Percentiles rank a stretch among this genome's conserved stretches.
phyloP scores from a whole-genome alignment of 2,797 vertebrate genomes.

The Siniperca undulata region DNA sequence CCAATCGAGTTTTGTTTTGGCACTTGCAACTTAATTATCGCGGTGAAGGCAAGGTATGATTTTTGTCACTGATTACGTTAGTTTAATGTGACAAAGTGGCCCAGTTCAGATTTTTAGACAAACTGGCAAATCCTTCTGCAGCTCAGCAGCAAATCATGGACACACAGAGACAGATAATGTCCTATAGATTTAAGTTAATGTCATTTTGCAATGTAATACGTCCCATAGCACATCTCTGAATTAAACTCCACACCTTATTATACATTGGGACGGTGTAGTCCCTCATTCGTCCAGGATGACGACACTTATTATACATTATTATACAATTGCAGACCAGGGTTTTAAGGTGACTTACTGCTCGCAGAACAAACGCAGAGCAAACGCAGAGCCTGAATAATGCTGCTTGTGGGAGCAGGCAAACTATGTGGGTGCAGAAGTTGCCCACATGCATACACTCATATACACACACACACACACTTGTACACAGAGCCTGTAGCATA shows the following conservation, averaged over 20 bases:
- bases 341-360: constrained; percentile 22
- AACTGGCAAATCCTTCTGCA: not conserved
- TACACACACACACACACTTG: not conserved
- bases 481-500: constrained; percentile 30
- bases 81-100: no score
- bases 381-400: constrained; percentile 18
- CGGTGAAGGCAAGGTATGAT: no score
- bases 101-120: no score
- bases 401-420: constrained; percentile 2
- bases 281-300: no score
- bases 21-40: not conserved
- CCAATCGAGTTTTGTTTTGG: not conserved
- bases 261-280: no score
- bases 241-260: not conserved
- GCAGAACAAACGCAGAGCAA: constrained; percentile 11
- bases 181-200: not conserved
- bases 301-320: not conserved
- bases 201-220: not conserved
- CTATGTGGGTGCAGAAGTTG: constrained; percentile 2
- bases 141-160: not conserved
- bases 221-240: not conserved
- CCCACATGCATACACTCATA: not conserved
- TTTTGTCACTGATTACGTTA: no score
- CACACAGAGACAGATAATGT: not conserved
- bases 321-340: not conserved